phyloP scores from a whole-genome alignment of 2,888 invertebrate species.

The Eupithecia abbreviata region DNA sequence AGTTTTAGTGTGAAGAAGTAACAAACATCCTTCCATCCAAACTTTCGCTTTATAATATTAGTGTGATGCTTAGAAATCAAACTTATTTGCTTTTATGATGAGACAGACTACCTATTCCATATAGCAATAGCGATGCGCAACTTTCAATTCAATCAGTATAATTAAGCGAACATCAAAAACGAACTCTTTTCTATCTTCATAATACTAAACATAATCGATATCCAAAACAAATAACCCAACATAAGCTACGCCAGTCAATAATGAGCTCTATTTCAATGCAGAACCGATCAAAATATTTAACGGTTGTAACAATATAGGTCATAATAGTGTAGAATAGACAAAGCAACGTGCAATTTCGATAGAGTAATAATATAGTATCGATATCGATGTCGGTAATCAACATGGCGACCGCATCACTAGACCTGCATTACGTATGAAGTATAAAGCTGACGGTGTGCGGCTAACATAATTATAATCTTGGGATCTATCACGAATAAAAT shows the following conservation, averaged over 20 bases:
- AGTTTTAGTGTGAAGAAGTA: no score
- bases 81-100: constrained; percentile 3
- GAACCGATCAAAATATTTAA: constrained; percentile 9
- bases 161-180: constrained; percentile 19
- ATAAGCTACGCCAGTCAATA: neutral
- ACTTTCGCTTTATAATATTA: neutral
- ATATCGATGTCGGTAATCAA: constrained; percentile 68
- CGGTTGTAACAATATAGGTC: constrained; percentile 10
- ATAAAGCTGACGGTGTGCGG: constrained; percentile 79
- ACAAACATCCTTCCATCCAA: no score
- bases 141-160: constrained; percentile 24
- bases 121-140: constrained; percentile 16
- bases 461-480: constrained; percentile 72
- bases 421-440: constrained; percentile 77
- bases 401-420: constrained; percentile 70
- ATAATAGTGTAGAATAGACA: constrained; percentile 44
- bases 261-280: constrained; percentile 1
- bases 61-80: neutral
- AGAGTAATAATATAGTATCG: constrained; percentile 67
- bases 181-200: constrained; percentile 7
- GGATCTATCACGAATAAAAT: constrained; percentile 9
- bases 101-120: constrained; percentile 7
- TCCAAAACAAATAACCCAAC: constrained; percentile 41
- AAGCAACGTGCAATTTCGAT: constrained; percentile 56
- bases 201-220: constrained; percentile 38